Conservation (phyloP, 2,888 invertebrate genomes). For the Aphidius colemani region DNA sequence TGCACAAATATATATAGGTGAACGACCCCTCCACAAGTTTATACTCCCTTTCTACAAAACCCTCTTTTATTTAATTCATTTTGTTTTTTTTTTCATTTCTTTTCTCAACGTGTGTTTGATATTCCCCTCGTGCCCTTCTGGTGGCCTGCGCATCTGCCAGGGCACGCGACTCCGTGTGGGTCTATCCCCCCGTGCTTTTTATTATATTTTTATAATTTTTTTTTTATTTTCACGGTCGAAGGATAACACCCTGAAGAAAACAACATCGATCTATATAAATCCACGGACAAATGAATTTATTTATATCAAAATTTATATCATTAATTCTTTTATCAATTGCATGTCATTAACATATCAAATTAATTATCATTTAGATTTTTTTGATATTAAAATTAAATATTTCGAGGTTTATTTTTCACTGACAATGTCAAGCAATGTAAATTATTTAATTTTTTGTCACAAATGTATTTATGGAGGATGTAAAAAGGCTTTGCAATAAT, state of each 20-base stretch:
- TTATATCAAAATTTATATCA: slow-evolving; percentile 2
- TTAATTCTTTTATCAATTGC: background rate
- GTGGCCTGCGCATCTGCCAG: slow-evolving; percentile 45
- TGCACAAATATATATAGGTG: slow-evolving; percentile 26
- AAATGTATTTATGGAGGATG: too few relatives aligned
- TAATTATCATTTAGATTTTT: too few relatives aligned
- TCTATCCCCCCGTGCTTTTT: slow-evolving; percentile 19
- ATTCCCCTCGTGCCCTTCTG: slow-evolving; percentile 32
- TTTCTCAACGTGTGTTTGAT: slow-evolving; percentile 20
- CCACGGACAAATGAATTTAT: too few relatives aligned
- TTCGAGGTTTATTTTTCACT: too few relatives aligned
- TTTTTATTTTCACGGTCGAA: background rate
- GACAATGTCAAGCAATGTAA: too few relatives aligned
- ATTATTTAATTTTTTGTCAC: too few relatives aligned
- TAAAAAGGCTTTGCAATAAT: too few relatives aligned
- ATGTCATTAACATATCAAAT: background rate
- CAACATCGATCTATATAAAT: background rate
- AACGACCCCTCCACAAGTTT: slow-evolving; percentile 37
- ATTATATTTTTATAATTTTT: background rate
- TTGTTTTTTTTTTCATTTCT: slow-evolving; percentile 13
- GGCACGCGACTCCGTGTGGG: slow-evolving; percentile 45
- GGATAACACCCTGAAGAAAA: slow-evolving; percentile 26
- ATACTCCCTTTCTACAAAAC: slow-evolving; percentile 20
- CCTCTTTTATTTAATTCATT: slow-evolving; percentile 27
- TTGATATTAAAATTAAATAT: too few relatives aligned